These are phyloP conservation scores for Phyllostomus discolor DNA, from an alignment of 2,113 vertebrate species.

Conservation along the genomic window DNA sequence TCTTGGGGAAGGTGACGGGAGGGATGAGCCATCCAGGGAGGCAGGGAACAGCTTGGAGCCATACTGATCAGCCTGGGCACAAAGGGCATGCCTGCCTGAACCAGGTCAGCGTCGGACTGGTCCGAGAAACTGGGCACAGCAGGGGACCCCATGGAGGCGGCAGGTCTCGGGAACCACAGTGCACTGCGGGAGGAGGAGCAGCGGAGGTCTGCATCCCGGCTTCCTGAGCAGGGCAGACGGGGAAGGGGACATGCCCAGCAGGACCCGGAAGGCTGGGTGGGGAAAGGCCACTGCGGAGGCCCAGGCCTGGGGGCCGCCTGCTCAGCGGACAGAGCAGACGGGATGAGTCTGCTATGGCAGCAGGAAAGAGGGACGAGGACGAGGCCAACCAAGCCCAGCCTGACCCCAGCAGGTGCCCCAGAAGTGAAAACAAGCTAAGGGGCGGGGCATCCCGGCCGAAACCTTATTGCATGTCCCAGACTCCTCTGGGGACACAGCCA, in stretches of 20 bases:
- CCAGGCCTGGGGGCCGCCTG: background rate
- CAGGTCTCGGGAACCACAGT: rapidly evolving
- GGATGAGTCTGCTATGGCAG: background rate
- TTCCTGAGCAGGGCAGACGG: rapidly evolving
- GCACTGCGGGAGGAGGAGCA: too few species aligned
- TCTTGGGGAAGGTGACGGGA: background rate
- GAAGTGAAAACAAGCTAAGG: too few species aligned
- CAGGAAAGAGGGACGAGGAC: too few species aligned
- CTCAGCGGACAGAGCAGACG: background rate
- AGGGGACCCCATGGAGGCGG: rapidly evolving
- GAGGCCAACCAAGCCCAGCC: background rate
- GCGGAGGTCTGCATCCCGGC: background rate
- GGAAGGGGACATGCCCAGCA: background rate
- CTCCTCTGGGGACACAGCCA: background rate
- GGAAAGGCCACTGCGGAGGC: background rate
- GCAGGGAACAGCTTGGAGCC: background rate
- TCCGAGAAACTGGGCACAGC: background rate
- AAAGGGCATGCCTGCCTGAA: rapidly evolving
- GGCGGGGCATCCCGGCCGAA: background rate
- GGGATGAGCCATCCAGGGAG: too few species aligned
- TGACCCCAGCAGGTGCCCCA: rapidly evolving
- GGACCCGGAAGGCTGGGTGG: background rate
- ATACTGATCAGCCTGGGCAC: rapidly evolving
- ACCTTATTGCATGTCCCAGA: rapidly evolving
- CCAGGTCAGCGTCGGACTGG: background rate